Percentiles rank a stretch among this genome's conserved stretches.
phyloP scores from a whole-genome alignment of 2,797 vertebrate genomes.

The Notolepis coatsorum region DNA sequence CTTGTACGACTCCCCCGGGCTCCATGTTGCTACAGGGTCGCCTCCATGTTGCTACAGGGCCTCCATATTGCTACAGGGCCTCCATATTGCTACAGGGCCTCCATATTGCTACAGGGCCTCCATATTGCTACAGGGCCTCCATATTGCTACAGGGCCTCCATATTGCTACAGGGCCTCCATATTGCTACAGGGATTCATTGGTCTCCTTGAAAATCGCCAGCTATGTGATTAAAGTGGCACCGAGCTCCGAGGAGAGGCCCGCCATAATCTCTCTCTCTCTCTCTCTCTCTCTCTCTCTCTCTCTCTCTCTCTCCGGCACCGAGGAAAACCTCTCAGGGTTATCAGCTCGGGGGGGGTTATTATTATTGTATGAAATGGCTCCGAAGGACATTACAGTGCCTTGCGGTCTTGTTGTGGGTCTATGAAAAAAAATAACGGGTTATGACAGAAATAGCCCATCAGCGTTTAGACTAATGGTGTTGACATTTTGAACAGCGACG shows the following conservation, averaged over 20 bases:
- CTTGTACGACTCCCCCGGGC: too few relatives aligned
- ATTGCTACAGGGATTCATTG: too few relatives aligned
- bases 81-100: too few relatives aligned
- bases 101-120: too few relatives aligned
- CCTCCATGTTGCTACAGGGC: too few relatives aligned
- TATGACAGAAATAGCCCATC: not conserved
- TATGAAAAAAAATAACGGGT: not conserved
- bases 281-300: not conserved
- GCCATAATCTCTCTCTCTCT: not conserved
- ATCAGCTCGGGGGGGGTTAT: not conserved
- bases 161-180: too few relatives aligned
- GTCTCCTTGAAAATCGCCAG: not conserved
- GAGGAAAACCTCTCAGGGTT: conserved; percentile 6
- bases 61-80: too few relatives aligned
- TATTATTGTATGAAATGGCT: not conserved
- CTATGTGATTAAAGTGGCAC: not conserved
- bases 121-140: too few relatives aligned
- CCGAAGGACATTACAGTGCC: conserved; percentile 2
- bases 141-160: too few relatives aligned
- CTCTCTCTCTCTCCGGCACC: not conserved
- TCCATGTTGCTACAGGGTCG: too few relatives aligned
- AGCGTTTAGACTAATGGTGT: not conserved
- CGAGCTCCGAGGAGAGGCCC: not conserved
- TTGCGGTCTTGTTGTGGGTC: not conserved
- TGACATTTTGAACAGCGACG: not conserved